Conservation (phyloP, 2,113 vertebrate genomes). For the Poecile atricapillus region DNA sequence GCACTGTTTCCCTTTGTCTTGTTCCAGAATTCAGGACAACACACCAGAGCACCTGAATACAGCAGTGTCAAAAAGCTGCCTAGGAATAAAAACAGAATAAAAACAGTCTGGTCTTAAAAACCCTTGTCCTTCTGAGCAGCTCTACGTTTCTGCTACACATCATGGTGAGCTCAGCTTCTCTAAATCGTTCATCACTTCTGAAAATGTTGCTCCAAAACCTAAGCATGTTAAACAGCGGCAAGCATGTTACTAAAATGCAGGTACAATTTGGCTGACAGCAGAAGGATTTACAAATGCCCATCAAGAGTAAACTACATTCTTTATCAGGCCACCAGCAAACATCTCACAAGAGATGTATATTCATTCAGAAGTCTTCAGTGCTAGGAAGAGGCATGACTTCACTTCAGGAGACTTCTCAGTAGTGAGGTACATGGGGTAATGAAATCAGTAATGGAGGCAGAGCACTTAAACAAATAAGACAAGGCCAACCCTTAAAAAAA, state of each 20-base stretch:
- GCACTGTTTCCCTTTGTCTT: not conserved
- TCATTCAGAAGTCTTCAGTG: not conserved
- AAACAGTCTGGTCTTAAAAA: not conserved
- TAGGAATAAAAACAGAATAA: not conserved
- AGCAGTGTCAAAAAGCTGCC: not conserved
- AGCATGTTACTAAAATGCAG: not conserved
- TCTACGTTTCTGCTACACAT: not conserved
- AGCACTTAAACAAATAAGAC: not conserved
- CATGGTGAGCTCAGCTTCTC: not conserved
- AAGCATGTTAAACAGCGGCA: not conserved
- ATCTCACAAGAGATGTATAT: not conserved
- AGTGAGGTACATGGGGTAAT: not conserved
- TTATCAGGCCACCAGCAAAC: not conserved
- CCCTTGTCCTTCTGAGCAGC: not conserved
- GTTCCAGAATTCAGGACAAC: not conserved
- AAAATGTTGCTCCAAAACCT: not conserved
- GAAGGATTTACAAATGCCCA: not conserved
- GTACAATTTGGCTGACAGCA: not conserved
- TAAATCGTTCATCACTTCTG: not conserved
- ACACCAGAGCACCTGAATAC: rapidly evolving
- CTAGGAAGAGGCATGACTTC: not conserved
- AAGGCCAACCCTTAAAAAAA: not conserved
- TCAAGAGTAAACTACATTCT: not conserved
- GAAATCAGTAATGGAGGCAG: not conserved
- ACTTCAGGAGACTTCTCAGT: not conserved